Conservation (phyloP, 2,113 vertebrate species). For the Strix uralensis region DNA sequence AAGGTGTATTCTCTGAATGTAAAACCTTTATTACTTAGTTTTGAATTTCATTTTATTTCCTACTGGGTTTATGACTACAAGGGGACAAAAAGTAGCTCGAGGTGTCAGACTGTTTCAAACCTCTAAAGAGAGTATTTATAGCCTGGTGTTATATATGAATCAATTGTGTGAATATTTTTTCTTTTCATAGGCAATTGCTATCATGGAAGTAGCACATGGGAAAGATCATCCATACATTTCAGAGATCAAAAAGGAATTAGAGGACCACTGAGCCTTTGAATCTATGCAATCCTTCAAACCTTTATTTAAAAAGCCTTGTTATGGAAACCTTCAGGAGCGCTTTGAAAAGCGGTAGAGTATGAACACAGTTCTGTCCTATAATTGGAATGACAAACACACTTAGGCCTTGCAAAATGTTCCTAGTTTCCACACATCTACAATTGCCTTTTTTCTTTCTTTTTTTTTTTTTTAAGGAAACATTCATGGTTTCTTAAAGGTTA, state of each 20-base stretch:
- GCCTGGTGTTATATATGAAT: constrained; percentile 67
- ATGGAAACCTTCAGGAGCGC: constrained; percentile 46
- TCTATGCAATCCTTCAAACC: constrained; percentile 52
- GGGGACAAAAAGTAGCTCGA: constrained; percentile 71
- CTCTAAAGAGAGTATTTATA: constrained; percentile 69
- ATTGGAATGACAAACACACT: constrained; percentile 66
- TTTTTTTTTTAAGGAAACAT: not conserved
- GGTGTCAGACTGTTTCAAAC: constrained; percentile 68
- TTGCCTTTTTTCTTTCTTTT: not conserved
- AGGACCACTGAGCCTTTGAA: constrained; percentile 76
- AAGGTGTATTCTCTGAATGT: constrained; percentile 62
- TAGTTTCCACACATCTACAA: not conserved
- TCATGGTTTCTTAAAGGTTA: constrained; percentile 8
- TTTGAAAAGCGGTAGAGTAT: constrained; percentile 33
- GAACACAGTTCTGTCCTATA: constrained; percentile 53
- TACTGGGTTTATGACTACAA: constrained; percentile 70
- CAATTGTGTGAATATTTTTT: constrained; percentile 59
- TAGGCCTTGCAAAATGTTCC: not conserved
- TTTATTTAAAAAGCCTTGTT: constrained; percentile 65
- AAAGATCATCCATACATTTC: constrained; percentile 89
- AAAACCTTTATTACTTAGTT: constrained; percentile 66
- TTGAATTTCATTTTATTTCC: constrained; percentile 68
- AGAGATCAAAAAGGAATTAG: constrained; percentile 86
- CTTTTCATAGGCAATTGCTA: constrained; percentile 83
- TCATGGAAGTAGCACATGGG: constrained; percentile 95